Base-by-base conservation (phyloP, 2,113 vertebrate species). In the Octodon degus region DNA sequence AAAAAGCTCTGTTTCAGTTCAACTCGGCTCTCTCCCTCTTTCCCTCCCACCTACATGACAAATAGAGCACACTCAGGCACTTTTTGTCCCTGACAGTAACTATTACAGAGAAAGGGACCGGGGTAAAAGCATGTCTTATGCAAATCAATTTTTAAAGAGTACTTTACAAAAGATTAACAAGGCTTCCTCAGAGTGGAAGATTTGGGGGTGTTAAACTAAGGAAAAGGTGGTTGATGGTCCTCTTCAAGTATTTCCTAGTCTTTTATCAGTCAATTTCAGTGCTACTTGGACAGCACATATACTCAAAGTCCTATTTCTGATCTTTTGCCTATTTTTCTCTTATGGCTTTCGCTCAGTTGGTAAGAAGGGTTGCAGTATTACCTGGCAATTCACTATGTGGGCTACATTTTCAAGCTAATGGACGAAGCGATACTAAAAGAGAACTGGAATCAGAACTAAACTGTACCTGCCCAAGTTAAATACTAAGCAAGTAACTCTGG, bases 21-120 rank as follows among this genome's bases (percentile, higher is more conserved):
- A 72, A 40, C 94, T 86, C 88, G 4, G 65, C 92, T 85, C 89
- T 72, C 94, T 89, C 90, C 91, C 88, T 93, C 92, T 77, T 55
- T 91, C 93, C 95, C 97, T 98, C 94, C 97, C 96, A 98, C 95
- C 96, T 95, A 92, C 90, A 68, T 80, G 90, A 97, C 96, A 97
- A 96, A 94, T 95, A 90, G 68, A 68, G 95, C 47, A 98, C 91
- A 96, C 96, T 94, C 93, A 96, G 90, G 97, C 93, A 97, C 97
- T 97, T 97, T 89, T 76, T 97, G 96, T 97, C 94, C 94, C 93
- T 94, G 91, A 95, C 90, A 94, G 74, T 86, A 77, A 97, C 93
- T 93, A 92, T 90, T 84, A 92, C 34, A 74, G 77, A 82, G 77
- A 96, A 83, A 93, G 40, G 40, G 81, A 94, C 82, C 25, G 74